Conservation (phyloP, 1,140 invertebrate genomes). For the Eupeodes corollae region DNA sequence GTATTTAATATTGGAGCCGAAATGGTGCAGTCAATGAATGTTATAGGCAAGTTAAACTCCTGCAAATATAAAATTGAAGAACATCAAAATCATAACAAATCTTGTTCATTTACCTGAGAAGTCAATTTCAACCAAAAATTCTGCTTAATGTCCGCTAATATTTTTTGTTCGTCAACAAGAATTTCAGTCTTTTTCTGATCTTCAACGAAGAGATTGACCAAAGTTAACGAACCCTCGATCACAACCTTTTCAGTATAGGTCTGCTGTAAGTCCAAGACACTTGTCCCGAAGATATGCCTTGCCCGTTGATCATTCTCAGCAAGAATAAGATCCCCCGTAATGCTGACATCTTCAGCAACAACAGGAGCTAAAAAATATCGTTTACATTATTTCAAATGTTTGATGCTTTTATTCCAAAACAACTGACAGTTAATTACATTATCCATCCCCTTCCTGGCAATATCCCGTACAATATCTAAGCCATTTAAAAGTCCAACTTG, state of each 20-base stretch:
- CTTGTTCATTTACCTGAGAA: conserved; percentile 13
- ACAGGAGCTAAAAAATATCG: conserved; percentile 18
- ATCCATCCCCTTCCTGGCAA: conserved; percentile 17
- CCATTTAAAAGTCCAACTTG: conserved; percentile 19
- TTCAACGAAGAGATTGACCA: conserved; percentile 17
- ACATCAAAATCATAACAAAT: too few relatives aligned
- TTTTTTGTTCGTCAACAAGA: background rate
- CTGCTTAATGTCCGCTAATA: background rate
- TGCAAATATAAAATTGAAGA: too few relatives aligned
- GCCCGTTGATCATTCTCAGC: conserved; percentile 4
- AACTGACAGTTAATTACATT: conserved; percentile 21
- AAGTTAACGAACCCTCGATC: conserved; percentile 18
- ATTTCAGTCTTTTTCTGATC: background rate
- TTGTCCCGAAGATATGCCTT: background rate
- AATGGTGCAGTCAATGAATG: too few relatives aligned
- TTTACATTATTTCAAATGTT: background rate
- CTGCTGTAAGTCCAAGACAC: conserved; percentile 14
- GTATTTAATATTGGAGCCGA: too few relatives aligned
- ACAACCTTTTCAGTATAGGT: conserved; percentile 22
- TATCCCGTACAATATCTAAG: conserved; percentile 23
- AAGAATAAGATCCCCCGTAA: conserved; percentile 17
- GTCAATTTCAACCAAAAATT: conserved; percentile 13
- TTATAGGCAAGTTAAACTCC: too few relatives aligned
- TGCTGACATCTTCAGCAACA: conserved; percentile 19
- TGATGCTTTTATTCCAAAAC: background rate